phyloP scores from a whole-genome alignment of 2,797 vertebrate genomes.

The Mormyrus proboscirostris region DNA sequence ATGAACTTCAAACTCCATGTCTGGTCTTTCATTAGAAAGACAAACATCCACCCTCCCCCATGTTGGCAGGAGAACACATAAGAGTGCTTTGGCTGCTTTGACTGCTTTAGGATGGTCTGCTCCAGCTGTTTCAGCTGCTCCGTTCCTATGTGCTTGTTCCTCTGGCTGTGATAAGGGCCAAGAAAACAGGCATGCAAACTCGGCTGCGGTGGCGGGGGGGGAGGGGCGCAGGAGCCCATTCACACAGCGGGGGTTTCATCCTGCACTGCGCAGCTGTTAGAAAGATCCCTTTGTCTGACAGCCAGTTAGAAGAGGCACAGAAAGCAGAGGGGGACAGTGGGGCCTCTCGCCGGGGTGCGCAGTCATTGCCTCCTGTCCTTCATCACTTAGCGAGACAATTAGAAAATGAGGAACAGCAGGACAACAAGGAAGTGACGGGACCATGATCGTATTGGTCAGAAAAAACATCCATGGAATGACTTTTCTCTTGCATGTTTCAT shows the following conservation, averaged over 20 bases:
- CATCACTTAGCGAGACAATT: background rate
- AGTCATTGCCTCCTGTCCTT: background rate
- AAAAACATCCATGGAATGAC: background rate
- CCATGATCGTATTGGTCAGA: background rate
- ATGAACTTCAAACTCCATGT: background rate
- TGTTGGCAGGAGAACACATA: background rate
- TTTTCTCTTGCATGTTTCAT: background rate
- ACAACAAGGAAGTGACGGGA: background rate
- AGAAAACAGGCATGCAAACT: background rate
- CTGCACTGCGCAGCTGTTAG: slow-evolving; percentile 6
- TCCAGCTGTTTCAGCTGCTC: background rate
- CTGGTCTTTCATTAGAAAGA: background rate
- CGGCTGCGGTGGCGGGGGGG: too few species aligned
- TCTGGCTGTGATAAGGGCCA: background rate
- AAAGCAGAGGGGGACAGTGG: background rate
- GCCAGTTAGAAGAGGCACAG: background rate
- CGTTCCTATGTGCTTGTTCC: background rate
- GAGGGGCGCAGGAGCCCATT: background rate
- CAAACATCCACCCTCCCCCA: background rate
- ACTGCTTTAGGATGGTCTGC: background rate
- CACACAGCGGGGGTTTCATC: background rate
- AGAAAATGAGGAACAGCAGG: background rate
- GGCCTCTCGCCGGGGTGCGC: background rate
- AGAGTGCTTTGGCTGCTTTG: background rate
- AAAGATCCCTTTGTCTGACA: slow-evolving; percentile 18